phyloP scores from a whole-genome alignment of 2,113 vertebrate genomes.

The Etia nguti region DNA sequence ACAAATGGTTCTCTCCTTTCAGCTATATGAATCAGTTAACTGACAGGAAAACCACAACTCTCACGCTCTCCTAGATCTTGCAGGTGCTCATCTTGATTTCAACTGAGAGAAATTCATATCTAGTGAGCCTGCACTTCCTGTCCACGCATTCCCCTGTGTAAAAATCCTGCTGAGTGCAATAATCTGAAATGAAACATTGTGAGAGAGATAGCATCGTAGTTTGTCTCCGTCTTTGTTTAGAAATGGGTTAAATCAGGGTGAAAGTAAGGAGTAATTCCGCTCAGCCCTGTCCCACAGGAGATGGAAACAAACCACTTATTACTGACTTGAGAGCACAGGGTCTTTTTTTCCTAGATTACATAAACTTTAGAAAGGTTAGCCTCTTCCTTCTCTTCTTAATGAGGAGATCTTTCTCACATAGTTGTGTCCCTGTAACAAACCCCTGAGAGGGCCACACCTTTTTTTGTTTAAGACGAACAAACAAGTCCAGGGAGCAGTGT shows the following conservation, averaged over 20 bases:
- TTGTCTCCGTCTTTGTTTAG: neutral
- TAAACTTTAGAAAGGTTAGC: neutral
- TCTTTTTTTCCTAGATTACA: neutral
- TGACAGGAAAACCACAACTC: constrained; percentile 59
- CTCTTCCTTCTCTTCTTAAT: neutral
- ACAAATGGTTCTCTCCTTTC: neutral
- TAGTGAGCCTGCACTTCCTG: neutral
- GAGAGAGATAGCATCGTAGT: neutral
- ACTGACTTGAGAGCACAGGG: neutral
- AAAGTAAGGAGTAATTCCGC: neutral
- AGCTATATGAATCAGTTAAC: constrained; percentile 29
- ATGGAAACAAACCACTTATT: neutral
- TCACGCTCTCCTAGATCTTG: neutral
- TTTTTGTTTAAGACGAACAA: neutral
- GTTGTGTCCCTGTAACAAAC: neutral
- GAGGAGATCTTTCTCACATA: neutral
- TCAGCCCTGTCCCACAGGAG: neutral
- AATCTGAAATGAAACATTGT: neutral
- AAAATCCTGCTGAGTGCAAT: neutral
- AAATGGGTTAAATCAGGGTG: neutral
- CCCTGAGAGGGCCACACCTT: neutral
- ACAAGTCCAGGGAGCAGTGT: neutral
- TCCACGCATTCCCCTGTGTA: neutral
- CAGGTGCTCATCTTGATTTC: neutral
- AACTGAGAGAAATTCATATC: neutral